Evolutionary conservation across 2,888 invertebrate species (phyloP), one percentile per base, ranked within the genome.

Genomic region (Drosophila kuntzei): DNA sequence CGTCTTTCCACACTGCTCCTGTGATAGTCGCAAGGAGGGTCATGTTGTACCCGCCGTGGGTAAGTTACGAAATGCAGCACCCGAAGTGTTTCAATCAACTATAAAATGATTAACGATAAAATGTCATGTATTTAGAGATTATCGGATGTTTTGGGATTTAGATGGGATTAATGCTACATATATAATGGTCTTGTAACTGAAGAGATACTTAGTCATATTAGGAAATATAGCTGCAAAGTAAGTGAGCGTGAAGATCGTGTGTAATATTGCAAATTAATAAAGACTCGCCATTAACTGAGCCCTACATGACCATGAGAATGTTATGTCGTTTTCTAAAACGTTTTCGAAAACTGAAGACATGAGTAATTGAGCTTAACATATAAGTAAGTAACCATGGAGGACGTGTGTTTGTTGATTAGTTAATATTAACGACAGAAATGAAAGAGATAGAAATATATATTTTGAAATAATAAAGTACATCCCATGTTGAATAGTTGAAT

Each of bases 1-100:
- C 12, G 96, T 97, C 51, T 98, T 99, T 93, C 99, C 99, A 27
- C 98, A 98, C 93, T 96, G 98, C 91, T 94, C 96, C 32, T 98
- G 98, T 93, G 98, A 98, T 93, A 96, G 97, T 34, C 94, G 97
- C 64, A 97, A 97, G 91, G 96, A 95, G 78, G 98, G 97, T 41
- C 97, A 97, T 92, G 97, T 98, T 49, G 94, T 96, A 59, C 95
- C 96, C 49, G 94, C 95, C 14, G 94, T 97, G 41, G 96, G 96
- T 91, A 90, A 93, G 90, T 92, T 16, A 27, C 9, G n/a, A 53
- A 12, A 22, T 8, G 20, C 32, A 29, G 22, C 25, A 7, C 2
- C 25, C 14, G 6, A 14, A 22, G 20, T 12, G 6, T 2, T 11
- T 5, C 8, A 16, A 0, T 14, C 37, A 37, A 16, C 9, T 37